phyloP scores from a whole-genome alignment of 1,140 invertebrate species.

The Zaprionus gabonicus region DNA sequence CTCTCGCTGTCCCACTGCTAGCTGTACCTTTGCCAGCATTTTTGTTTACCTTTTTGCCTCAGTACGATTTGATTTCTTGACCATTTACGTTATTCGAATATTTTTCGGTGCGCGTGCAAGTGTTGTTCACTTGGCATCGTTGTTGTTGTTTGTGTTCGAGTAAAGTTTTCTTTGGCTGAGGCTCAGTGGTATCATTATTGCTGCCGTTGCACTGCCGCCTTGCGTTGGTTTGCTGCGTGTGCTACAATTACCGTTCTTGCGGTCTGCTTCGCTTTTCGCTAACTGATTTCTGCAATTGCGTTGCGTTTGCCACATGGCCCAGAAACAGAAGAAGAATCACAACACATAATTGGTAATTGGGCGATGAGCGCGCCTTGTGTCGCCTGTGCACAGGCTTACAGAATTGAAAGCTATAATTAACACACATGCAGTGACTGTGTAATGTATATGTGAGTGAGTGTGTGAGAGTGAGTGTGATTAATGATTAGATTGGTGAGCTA shows the following conservation, averaged over 20 bases:
- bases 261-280: conserved; percentile 35
- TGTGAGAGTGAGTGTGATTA: conserved; percentile 58
- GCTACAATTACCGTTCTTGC: conserved; percentile 73
- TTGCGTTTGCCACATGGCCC: conserved; percentile 63
- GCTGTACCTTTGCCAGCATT: conserved; percentile 74
- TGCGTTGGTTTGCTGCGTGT: conserved; percentile 40
- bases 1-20: conserved; percentile 40
- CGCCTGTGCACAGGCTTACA: conserved; percentile 5
- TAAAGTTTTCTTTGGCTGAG: not conserved
- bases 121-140: conserved; percentile 9
- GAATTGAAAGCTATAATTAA: conserved; percentile 41
- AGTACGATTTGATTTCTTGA: conserved; percentile 80
- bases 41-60: conserved; percentile 79
- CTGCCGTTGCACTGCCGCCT: conserved; percentile 26
- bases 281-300: conserved; percentile 53
- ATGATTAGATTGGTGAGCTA: conserved; percentile 60
- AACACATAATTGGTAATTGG: conserved; percentile 56
- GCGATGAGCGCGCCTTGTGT: conserved; percentile 24
- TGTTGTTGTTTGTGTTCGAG: conserved; percentile 10
- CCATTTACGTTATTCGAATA: conserved; percentile 80
- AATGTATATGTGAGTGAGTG: conserved; percentile 39
- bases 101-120: conserved; percentile 43
- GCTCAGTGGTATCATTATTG: conserved; percentile 7
- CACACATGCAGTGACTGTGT: conserved; percentile 4
- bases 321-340: conserved; percentile 14